Conservation (phyloP, 2,888 invertebrate species). For the Serrognathus titanus region DNA sequence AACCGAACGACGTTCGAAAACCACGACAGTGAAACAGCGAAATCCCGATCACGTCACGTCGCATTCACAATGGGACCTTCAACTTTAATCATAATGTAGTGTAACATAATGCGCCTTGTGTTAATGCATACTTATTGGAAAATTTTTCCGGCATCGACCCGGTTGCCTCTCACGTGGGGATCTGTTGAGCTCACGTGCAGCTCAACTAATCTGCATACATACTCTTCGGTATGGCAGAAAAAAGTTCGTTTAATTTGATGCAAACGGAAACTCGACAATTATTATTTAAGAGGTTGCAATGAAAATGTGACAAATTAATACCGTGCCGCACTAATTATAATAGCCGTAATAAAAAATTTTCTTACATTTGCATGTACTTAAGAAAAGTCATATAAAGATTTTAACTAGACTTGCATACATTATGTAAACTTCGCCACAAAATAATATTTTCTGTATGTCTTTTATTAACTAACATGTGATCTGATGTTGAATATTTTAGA, state of each 20-base stretch:
- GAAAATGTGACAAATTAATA: not conserved
- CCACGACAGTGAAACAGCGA: not conserved
- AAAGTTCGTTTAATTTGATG: not conserved
- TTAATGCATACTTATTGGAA: constrained; percentile 10
- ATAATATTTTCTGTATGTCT: no score
- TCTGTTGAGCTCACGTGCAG: not conserved
- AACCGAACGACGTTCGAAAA: not conserved
- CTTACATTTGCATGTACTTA: no score
- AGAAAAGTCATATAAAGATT: no score
- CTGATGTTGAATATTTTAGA: no score
- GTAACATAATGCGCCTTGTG: constrained; percentile 4
- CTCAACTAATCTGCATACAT: not conserved
- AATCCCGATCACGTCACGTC: not conserved
- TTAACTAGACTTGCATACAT: no score
- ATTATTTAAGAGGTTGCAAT: not conserved
- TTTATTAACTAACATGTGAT: no score
- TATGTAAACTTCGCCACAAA: no score
- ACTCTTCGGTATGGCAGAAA: not conserved
- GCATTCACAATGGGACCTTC: constrained; percentile 5
- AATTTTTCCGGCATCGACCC: constrained; percentile 3
- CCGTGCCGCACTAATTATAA: not conserved
- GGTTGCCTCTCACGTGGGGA: not conserved
- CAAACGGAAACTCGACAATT: not conserved
- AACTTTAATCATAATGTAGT: constrained; percentile 12
- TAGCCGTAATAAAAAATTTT: no score